Conservation (phyloP, 2,113 vertebrate species). For the crab-eating macaque (Macaca fascicularis) region DNA sequence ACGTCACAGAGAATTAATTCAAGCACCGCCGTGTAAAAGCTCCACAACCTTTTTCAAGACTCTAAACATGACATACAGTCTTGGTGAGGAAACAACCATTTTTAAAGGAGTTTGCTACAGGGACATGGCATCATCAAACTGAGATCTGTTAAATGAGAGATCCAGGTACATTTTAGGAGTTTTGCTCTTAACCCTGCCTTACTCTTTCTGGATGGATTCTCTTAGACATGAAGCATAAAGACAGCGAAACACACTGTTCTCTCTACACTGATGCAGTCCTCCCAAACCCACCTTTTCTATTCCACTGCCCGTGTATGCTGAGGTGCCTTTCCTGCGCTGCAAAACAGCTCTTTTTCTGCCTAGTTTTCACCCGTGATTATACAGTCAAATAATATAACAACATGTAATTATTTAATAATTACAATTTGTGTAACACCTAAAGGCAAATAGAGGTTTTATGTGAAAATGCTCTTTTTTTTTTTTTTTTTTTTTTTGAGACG, state of each 20-base stretch:
- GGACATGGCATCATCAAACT: neutral
- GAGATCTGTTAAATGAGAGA: neutral
- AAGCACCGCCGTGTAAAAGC: neutral
- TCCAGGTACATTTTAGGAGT: neutral
- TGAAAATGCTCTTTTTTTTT: neutral
- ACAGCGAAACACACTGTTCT: neutral
- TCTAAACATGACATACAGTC: neutral
- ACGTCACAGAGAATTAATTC: slow-evolving; percentile 2
- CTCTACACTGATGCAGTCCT: neutral
- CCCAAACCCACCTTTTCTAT: neutral
- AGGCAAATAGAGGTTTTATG: neutral
- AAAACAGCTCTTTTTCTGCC: neutral
- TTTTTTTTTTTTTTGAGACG: too few species aligned
- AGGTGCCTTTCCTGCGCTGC: neutral
- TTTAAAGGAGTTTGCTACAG: neutral
- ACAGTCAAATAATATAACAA: slow-evolving; percentile 1
- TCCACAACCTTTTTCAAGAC: neutral
- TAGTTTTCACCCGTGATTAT: neutral
- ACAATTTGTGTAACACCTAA: neutral
- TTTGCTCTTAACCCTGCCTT: neutral
- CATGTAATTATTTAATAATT: slow-evolving; percentile 30
- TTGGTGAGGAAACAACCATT: neutral
- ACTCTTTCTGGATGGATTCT: neutral
- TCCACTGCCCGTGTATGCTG: neutral
- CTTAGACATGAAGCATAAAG: neutral